Evolutionary conservation across 2,888 invertebrate genomes (phyloP).

Genomic region (Blastobasis lacticolella): DNA sequence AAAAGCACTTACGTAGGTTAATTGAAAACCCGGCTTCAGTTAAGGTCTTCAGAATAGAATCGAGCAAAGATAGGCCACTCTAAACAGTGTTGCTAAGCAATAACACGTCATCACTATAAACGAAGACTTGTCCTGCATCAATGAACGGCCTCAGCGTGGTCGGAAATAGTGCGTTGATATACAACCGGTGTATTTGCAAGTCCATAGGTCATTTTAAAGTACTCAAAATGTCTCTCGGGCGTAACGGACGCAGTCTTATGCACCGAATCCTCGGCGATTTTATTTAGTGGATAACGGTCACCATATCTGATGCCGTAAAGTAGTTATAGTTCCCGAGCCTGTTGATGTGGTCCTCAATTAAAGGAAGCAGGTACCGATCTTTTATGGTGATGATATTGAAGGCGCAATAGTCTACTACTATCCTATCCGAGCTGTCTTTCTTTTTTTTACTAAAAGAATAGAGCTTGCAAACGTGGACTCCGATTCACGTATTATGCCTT

Average conservation of each 20-base stretch:
- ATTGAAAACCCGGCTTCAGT: background rate
- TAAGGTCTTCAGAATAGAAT: background rate
- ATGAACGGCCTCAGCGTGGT: slow-evolving; percentile 1
- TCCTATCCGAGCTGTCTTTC: background rate
- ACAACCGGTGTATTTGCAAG: slow-evolving; percentile 5
- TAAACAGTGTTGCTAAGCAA: background rate
- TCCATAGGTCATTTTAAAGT: slow-evolving; percentile 13
- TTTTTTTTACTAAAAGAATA: slow-evolving; percentile 6
- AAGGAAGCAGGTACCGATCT: background rate
- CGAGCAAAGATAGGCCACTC: background rate
- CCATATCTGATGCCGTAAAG: slow-evolving; percentile 18
- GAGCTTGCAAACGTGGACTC: slow-evolving; percentile 4
- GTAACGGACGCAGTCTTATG: slow-evolving; percentile 8
- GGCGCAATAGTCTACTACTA: slow-evolving; percentile 3
- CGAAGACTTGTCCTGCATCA: background rate
- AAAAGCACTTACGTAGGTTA: background rate
- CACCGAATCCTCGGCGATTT: slow-evolving; percentile 9
- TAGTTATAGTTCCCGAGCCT: slow-evolving; percentile 9
- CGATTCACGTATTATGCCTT: too few species aligned
- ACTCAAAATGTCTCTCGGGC: slow-evolving; percentile 10
- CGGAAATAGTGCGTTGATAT: slow-evolving; percentile 15
- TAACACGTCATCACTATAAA: background rate
- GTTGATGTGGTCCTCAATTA: slow-evolving; percentile 9
- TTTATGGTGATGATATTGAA: slow-evolving; percentile 4
- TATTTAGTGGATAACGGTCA: slow-evolving; percentile 14